Percentiles rank a stretch among this genome's conserved stretches.
These are phyloP conservation scores for Acanthosoma haemorrhoidale DNA, from an alignment of 2,888 invertebrate genomes.

Conservation along the genomic window DNA sequence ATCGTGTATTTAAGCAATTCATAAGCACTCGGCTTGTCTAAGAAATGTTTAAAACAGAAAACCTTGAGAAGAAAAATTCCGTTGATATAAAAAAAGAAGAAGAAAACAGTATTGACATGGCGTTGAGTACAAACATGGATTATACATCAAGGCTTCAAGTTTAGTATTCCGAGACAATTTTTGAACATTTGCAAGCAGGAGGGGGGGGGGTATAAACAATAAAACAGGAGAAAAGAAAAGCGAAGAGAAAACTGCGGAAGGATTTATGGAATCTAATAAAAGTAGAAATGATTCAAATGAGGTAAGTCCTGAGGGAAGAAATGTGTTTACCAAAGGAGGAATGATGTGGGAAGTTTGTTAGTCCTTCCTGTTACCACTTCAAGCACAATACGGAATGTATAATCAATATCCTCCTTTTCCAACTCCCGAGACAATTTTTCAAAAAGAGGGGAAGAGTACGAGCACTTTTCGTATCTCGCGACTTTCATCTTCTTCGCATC, in stretches of 20 bases:
- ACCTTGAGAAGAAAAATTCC: no score
- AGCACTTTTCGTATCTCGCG: background rate
- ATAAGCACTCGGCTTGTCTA: no score
- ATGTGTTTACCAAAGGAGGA: conserved; percentile 26
- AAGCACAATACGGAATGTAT: conserved; percentile 29
- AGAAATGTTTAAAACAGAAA: no score
- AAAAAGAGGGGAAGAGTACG: background rate
- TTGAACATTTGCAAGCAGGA: no score
- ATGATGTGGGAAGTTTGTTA: conserved; percentile 26
- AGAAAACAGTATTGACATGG: no score
- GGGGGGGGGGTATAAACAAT: background rate
- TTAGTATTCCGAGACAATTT: no score
- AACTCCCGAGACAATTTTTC: background rate
- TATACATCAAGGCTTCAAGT: no score
- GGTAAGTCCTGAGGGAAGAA: conserved; percentile 22
- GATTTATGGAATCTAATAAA: conserved; percentile 28
- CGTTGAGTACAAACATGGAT: no score
- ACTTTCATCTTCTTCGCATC: no score
- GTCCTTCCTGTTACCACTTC: conserved; percentile 16
- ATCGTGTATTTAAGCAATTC: no score
- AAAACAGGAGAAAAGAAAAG: background rate
- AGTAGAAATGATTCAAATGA: conserved; percentile 25
- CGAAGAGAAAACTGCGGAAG: background rate
- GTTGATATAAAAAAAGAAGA: no score
- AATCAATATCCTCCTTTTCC: conserved; percentile 21